A percentile compares a stretch with the other conserved stretches of the same genome.
These are phyloP conservation scores for Oreochromis niloticus DNA, from an alignment of 2,113 vertebrate genomes.

Conservation along the genomic window DNA sequence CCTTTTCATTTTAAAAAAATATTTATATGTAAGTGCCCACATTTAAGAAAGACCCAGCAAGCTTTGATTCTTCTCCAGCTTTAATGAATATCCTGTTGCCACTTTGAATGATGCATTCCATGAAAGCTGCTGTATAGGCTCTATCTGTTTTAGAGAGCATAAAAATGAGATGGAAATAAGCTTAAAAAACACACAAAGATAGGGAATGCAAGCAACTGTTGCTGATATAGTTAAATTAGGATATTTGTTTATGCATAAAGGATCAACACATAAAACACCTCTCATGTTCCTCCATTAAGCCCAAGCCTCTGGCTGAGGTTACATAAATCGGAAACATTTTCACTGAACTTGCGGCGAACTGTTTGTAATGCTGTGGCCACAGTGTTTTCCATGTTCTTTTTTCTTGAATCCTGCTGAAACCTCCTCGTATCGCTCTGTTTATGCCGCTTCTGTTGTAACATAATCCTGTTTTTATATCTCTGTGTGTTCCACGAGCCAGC, in stretches of 20 bases:
- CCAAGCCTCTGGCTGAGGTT: neutral
- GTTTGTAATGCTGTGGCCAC: neutral
- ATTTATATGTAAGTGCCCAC: neutral
- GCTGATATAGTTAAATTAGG: neutral
- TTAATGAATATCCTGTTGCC: neutral
- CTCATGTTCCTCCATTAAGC: neutral
- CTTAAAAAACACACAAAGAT: neutral
- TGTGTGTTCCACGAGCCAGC: neutral
- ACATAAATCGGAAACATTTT: neutral
- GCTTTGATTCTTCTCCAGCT: conserved; percentile 3
- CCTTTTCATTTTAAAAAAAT: neutral
- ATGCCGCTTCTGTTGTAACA: conserved; percentile 3
- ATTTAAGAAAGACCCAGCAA: neutral
- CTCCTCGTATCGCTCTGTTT: neutral
- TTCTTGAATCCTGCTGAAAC: neutral
- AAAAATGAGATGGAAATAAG: conserved; percentile 20
- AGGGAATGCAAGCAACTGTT: neutral
- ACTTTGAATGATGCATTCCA: neutral
- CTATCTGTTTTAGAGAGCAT: neutral
- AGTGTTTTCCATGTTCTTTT: neutral
- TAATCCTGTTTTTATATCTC: conserved; percentile 41
- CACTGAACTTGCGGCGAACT: neutral
- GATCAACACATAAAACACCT: neutral
- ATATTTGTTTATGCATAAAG: neutral
- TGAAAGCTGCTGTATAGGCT: neutral